Percentiles rank a stretch among this genome's conserved stretches.
phyloP scores from a whole-genome alignment of 2,113 vertebrate species.

The Oxyura jamaicensis region DNA sequence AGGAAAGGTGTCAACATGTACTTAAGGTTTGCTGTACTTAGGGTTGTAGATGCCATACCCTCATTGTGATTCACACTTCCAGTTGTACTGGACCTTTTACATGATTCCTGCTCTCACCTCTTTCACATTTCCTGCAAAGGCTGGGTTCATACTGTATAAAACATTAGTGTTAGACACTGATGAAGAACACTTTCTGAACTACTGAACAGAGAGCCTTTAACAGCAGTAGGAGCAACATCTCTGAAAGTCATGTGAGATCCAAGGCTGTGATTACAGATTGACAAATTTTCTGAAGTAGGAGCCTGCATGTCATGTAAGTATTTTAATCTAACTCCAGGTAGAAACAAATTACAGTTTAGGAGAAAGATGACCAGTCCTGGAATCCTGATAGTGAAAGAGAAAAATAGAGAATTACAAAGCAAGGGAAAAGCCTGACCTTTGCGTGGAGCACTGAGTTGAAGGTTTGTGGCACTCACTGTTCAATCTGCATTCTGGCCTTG shows the following conservation, averaged over 20 bases:
- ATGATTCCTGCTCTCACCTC: background rate
- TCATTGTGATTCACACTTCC: background rate
- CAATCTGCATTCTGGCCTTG: background rate
- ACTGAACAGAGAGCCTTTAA: background rate
- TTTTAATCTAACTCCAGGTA: background rate
- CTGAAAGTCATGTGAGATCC: background rate
- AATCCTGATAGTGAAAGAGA: background rate
- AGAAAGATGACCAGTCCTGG: background rate
- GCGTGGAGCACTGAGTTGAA: background rate
- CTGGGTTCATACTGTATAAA: background rate
- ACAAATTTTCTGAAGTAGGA: background rate
- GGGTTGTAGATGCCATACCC: background rate
- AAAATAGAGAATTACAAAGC: background rate
- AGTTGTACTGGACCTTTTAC: rapidly evolving
- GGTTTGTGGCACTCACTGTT: background rate
- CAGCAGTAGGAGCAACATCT: background rate
- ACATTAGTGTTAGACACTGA: background rate
- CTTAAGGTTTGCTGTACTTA: background rate
- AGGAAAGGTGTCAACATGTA: background rate
- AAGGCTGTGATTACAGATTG: background rate
- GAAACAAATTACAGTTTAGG: background rate
- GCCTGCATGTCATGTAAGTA: rapidly evolving
- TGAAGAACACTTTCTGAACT: background rate
- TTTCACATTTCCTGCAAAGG: background rate
- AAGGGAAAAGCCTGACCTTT: background rate